phyloP scores from a whole-genome alignment of 2,113 vertebrate genomes.

The Saguinus imperator region DNA sequence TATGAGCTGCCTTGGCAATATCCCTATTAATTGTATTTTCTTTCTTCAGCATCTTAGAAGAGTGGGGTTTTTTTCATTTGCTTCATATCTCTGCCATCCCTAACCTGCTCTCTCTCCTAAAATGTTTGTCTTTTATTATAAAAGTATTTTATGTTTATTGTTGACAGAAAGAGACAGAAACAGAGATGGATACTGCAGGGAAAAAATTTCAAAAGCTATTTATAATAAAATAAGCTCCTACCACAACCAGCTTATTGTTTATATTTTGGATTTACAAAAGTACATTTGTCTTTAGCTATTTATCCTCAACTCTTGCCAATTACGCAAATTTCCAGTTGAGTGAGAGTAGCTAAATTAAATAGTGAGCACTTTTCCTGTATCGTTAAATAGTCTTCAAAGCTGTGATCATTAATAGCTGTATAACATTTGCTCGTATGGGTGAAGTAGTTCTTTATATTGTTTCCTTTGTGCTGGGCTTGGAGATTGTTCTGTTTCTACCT shows the following conservation, averaged over 20 bases:
- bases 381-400: background rate
- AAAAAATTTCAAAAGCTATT: background rate
- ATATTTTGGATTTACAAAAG: constrained; percentile 11
- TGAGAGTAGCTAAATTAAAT: background rate
- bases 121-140: background rate
- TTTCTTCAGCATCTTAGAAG: background rate
- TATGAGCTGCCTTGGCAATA: background rate
- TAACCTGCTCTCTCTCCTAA: background rate
- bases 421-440: accelerated
- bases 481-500: background rate
- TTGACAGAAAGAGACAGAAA: background rate
- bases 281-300: background rate
- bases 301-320: background rate
- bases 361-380: background rate
- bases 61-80: background rate
- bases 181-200: background rate
- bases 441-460: background rate
- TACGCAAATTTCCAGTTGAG: background rate
- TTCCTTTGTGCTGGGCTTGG: background rate
- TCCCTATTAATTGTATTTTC: background rate
- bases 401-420: background rate
- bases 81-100: background rate
- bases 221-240: background rate
- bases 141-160: background rate
- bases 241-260: background rate